Conservation (phyloP, 2,888 invertebrate genomes). For the Cataglyphis livida region DNA sequence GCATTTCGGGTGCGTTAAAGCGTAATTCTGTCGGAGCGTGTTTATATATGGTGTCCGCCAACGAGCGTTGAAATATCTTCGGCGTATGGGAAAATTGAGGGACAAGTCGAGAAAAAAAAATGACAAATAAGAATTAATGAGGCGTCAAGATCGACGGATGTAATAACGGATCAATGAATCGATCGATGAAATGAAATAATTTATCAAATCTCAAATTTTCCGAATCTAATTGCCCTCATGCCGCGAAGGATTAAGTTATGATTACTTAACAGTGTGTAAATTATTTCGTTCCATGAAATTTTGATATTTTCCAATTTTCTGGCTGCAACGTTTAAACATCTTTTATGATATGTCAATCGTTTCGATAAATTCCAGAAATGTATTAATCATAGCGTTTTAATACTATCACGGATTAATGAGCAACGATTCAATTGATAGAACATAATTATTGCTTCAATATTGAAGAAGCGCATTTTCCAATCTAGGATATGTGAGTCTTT, state of each 20-base stretch:
- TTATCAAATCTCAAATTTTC: neutral
- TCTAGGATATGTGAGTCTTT: neutral
- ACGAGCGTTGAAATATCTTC: constrained; percentile 15
- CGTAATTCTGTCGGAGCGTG: constrained; percentile 8
- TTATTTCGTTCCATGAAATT: neutral
- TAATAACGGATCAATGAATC: neutral
- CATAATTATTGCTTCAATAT: neutral
- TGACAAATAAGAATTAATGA: neutral
- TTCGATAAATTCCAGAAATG: constrained; percentile 1
- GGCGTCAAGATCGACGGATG: neutral
- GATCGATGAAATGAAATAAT: neutral
- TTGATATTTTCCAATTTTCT: neutral
- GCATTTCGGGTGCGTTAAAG: constrained; percentile 16
- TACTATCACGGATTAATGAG: neutral
- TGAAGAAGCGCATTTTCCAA: neutral
- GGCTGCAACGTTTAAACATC: neutral
- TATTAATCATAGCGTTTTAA: neutral
- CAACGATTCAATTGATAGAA: neutral
- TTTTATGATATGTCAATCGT: neutral
- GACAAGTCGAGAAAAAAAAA: neutral
- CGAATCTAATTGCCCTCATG: neutral
- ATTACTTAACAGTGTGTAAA: neutral
- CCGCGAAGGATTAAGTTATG: neutral
- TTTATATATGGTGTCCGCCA: constrained; percentile 1
- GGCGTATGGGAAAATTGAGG: neutral